Conservation (phyloP, 2,113 vertebrate genomes). For the Ceratotherium simum region DNA sequence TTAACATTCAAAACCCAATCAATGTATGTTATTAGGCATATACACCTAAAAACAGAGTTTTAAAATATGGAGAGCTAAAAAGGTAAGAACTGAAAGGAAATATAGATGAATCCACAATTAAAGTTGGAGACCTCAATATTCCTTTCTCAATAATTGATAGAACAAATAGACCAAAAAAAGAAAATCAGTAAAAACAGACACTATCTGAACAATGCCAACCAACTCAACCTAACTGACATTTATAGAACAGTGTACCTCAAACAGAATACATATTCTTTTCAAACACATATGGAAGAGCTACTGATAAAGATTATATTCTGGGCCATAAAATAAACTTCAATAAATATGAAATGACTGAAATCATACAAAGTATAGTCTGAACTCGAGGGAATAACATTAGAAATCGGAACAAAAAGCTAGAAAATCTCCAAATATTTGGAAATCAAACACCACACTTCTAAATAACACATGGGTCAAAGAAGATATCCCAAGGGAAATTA, state of each 20-base stretch:
- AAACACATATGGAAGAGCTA: neutral
- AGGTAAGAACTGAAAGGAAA: neutral
- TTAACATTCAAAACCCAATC: neutral
- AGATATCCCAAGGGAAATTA: neutral
- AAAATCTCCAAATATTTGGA: neutral
- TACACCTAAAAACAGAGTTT: neutral
- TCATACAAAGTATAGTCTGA: neutral
- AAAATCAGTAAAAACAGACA: neutral
- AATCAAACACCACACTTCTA: neutral
- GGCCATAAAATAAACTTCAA: neutral
- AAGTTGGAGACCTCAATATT: neutral
- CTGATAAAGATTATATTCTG: neutral
- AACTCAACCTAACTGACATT: neutral
- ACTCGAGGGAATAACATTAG: neutral
- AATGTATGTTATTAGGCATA: neutral
- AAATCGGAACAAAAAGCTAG: neutral
- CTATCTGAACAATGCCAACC: neutral
- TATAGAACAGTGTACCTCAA: neutral
- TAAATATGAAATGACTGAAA: neutral
- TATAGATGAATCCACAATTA: neutral
- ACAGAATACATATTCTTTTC: neutral
- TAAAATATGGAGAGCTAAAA: neutral
- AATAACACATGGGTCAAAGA: neutral
- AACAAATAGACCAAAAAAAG: neutral
- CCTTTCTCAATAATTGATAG: neutral